These are phyloP conservation scores for Numenius arquata DNA, from an alignment of 2,113 vertebrate species.

Conservation along the genomic window DNA sequence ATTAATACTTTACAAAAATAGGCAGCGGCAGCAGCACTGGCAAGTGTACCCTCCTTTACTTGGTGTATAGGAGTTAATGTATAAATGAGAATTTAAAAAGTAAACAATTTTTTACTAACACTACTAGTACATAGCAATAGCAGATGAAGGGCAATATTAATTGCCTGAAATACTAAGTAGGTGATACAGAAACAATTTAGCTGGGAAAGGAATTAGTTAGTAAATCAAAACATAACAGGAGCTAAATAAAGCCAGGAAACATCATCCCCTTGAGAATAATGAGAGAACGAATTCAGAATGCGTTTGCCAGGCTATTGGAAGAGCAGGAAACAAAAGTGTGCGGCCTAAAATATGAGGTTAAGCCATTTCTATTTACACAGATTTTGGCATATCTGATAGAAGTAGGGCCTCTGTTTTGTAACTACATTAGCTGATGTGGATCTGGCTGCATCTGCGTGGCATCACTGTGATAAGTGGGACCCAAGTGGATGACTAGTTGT, in stretches of 20 bases:
- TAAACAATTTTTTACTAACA: not conserved
- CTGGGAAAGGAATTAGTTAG: not conserved
- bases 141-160: not conserved
- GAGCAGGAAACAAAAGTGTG: not conserved
- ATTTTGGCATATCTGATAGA: not conserved
- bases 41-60: not conserved
- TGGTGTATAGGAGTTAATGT: not conserved
- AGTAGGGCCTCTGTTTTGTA: slow-evolving; percentile 18
- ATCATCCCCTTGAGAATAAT: not conserved
- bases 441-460: slow-evolving; percentile 11
- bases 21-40: not conserved
- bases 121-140: not conserved
- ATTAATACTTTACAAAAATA: not conserved
- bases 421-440: slow-evolving; percentile 22
- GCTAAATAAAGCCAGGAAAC: not conserved
- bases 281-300: not conserved
- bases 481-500: not conserved
- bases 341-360: not conserved
- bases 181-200: not conserved
- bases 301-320: not conserved
- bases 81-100: not conserved
- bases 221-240: not conserved
- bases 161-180: not conserved
- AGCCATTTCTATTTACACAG: not conserved
- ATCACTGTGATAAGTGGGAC: not conserved